A percentile compares a stretch with the other conserved stretches of the same genome.
Evolutionary conservation across 2,888 invertebrate genomes (phyloP).

Genomic region (Fragum fragum): DNA sequence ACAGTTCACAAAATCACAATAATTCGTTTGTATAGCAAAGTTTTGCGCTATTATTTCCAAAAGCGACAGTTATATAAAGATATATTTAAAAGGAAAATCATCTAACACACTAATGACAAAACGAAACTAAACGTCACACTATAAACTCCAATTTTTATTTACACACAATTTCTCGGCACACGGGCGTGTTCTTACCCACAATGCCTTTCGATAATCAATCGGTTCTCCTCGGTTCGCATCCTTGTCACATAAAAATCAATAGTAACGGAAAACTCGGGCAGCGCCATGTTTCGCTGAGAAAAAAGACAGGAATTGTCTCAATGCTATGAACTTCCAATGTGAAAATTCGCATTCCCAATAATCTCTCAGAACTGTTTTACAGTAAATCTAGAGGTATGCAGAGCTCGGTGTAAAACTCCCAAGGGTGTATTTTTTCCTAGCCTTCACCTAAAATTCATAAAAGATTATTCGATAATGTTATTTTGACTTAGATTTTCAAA

Average conservation of each 20-base stretch:
- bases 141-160: conserved; percentile 32
- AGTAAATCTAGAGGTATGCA: no score
- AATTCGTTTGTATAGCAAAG: background rate
- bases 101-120: background rate
- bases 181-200: conserved; percentile 45
- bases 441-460: no score
- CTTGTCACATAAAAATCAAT: conserved; percentile 30
- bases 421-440: no score
- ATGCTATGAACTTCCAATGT: background rate
- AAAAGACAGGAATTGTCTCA: background rate
- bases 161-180: conserved; percentile 65
- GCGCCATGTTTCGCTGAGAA: background rate
- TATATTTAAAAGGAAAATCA: background rate
- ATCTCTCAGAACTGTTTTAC: no score
- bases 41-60: conserved; percentile 1
- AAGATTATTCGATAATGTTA: no score
- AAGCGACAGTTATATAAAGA: background rate
- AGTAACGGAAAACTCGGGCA: background rate
- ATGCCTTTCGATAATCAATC: conserved; percentile 69
- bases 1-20: background rate
- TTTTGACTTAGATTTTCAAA: no score
- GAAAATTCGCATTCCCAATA: background rate
- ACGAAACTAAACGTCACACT: background rate
- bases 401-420: no score
- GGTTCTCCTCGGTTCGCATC: conserved; percentile 60